Evolutionary conservation across 2,888 invertebrate species (phyloP), one percentile per base, ranked within the genome.

Genomic region (Lasioglossum villosulum): DNA sequence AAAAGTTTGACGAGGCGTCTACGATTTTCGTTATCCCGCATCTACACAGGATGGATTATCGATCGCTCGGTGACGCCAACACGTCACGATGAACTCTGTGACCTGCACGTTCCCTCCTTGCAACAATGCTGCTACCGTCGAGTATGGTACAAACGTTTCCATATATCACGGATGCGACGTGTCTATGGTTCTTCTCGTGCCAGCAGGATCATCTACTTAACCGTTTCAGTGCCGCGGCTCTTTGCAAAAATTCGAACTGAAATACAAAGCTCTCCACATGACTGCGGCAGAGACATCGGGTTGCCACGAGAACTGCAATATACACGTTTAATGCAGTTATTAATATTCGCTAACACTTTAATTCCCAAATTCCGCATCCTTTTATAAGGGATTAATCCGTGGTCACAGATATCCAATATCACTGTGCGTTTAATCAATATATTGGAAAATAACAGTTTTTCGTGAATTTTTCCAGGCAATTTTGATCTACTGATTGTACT

Each of bases 11-110:
- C 80, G 84, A 84, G 83, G 82, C 83, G 72, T 73, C 82, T 71
- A 80, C 78, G 88, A 89, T 88, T 86, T 87, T 87, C 86, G 88
- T 90, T 92, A 89, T 90, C 88, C 85, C 63, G 81, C 80, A 89
- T 90, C 90, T 76, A 78, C 80, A 76, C 75, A 59, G 80, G 86
- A 90, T 89, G 83, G 86, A 86, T 87, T 91, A 91, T 91, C 82
- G 92, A 91, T 90, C 89, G 86, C 37, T 52, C 71, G 72, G 81
- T 89, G 86, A 87, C 75, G 71, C 19, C 19, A 27, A 52, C 68
- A 75, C 63, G 83, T 68, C 83, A 78, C 74, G 56, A 27, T 52
- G 74, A 42, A 71, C 77, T 27, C 85, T 59, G 72, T 70, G 74
- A 82, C 76, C 80, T 78, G 77, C 72, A 48, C 80, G 75, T 68